Evolutionary conservation across 2,113 vertebrate species (phyloP), one percentile per base, ranked within the genome.

Genomic region (Zosterops japonicus): DNA sequence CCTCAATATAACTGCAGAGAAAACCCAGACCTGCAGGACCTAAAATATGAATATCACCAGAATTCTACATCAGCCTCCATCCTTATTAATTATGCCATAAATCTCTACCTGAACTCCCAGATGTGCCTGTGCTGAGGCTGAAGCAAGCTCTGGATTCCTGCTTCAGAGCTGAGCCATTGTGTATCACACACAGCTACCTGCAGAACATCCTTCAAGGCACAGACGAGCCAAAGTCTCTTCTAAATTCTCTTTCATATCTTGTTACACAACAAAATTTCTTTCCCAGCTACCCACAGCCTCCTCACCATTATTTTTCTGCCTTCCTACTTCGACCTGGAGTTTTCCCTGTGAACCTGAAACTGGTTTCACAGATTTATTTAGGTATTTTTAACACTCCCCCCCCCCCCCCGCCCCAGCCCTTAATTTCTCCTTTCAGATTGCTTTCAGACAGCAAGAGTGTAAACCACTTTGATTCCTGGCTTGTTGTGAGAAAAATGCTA

Each of bases 401-500:
- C n/a, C n/a, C n/a, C n/a, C n/a, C n/a, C n/a, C n/a, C n/a, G n/a
- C n/a, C n/a, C 23, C 7, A 17, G 0, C 17, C 10, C 42, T n/a
- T 14, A 19, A 70, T 87, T 94, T 63, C 68, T 75, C 78, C 84
- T 92, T 79, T 79, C 90, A 77, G 90, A 90, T 94, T 92, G 67
- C 79, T 96, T 97, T 90, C 95, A 90, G 89, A n/a, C 68, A 93
- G 90, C 84, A 52, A 81, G 64, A 86, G 64, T 28, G 31, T 90
- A 86, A 90, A 93, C 21, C 88, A 75, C 88, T 94, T 93, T 67
- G 87, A 97, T 96, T 96, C 91, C 41, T 67, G 70, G 89, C 36
- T 88, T 95, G 95, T 86, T 94, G 91, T 89, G 75, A 83, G 75
- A 71, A 92, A 90, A 97, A 94, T 61, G 89, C 78, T 94, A 44